These are phyloP conservation scores for Sphinx pinastri DNA, from an alignment of 2,888 invertebrate genomes.

Conservation along the genomic window DNA sequence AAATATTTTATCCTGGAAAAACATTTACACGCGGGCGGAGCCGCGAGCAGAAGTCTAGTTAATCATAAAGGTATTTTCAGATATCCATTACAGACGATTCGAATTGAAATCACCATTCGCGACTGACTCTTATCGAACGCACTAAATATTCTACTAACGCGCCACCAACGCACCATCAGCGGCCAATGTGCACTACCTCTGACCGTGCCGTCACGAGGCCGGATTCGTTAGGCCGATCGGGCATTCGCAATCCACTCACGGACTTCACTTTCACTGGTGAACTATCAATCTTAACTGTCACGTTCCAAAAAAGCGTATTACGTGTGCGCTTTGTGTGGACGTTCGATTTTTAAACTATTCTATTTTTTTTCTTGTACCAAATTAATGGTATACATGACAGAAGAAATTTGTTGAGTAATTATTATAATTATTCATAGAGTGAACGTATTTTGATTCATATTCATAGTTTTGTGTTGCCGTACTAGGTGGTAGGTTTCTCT, in stretches of 20 bases:
- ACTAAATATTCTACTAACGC: not conserved
- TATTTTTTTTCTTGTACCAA: slow-evolving; percentile 1
- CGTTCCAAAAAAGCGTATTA: slow-evolving; percentile 56
- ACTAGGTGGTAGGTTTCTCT: not conserved
- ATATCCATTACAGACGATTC: too few relatives aligned
- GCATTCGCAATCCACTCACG: slow-evolving; percentile 60
- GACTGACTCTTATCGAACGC: too few relatives aligned
- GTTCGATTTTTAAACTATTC: slow-evolving; percentile 11
- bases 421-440: slow-evolving; percentile 7
- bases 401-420: slow-evolving; percentile 10
- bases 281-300: slow-evolving; percentile 67
- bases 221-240: slow-evolving; percentile 26
- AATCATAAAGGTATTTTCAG: too few relatives aligned
- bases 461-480: not conserved
- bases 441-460: not conserved
- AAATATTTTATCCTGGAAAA: too few relatives aligned
- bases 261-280: slow-evolving; percentile 67
- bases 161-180: not conserved
- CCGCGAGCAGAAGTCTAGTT: too few relatives aligned
- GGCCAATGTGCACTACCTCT: not conserved
- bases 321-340: slow-evolving; percentile 33
- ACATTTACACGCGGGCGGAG: too few relatives aligned
- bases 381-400: slow-evolving; percentile 11
- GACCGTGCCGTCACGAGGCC: slow-evolving; percentile 22
- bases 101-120: too few relatives aligned